Conservation (phyloP, 2,113 vertebrate species). For the Nanorana parkeri region DNA sequence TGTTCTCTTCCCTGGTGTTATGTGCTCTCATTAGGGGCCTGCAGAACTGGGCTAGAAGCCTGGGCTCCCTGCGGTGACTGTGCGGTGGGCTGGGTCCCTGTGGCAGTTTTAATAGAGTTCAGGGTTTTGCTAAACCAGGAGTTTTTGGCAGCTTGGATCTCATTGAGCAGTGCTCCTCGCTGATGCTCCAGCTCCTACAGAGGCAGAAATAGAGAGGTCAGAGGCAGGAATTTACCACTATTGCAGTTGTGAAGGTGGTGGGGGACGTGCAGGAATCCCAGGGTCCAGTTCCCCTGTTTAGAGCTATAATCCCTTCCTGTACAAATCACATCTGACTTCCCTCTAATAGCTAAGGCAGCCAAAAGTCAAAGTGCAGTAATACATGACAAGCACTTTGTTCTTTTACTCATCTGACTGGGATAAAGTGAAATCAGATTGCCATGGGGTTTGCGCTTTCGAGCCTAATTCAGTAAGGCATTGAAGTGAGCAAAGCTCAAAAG, state of each 20-base stretch:
- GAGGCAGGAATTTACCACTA: not conserved
- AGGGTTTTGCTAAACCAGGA: constrained; percentile 99
- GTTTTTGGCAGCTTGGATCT: constrained; percentile 98
- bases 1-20: constrained; percentile 65
- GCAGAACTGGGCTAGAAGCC: constrained; percentile 62
- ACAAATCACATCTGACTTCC: too few species aligned
- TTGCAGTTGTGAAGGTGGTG: not conserved
- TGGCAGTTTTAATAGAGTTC: constrained; percentile 94
- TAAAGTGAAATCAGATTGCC: too few species aligned
- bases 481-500: too few species aligned
- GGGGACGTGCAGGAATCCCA: too few species aligned
- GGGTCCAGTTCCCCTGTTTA: too few species aligned
- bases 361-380: too few species aligned
- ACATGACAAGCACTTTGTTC: too few species aligned
- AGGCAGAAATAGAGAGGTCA: constrained; percentile 28
- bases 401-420: too few species aligned
- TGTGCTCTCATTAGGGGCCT: constrained; percentile 75
- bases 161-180: constrained; percentile 93
- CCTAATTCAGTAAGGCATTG: too few species aligned
- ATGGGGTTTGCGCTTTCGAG: too few species aligned
- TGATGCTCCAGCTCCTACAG: constrained; percentile 86
- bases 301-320: too few species aligned
- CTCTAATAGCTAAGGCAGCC: too few species aligned
- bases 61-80: constrained; percentile 63
- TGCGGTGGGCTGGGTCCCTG: constrained; percentile 82